Base-by-base conservation (phyloP, 2,888 invertebrate genomes). In the Cephus rjabovi region DNA sequence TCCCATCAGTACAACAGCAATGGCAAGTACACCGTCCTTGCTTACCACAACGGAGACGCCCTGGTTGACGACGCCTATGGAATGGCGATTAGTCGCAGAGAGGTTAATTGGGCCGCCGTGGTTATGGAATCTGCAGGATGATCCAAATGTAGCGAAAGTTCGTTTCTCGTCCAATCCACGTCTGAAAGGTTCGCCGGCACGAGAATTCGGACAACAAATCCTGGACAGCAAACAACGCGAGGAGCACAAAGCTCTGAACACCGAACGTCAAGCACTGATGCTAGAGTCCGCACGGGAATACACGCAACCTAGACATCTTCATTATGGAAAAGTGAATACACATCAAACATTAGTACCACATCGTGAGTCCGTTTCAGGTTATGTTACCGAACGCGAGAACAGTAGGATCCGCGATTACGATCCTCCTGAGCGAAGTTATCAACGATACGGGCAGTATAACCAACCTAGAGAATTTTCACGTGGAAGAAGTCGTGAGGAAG, bases 51-150 rank as follows among this genome's bases (percentile, higher is more conserved):
- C 86, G 0, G 82, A 81, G n/a, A 75, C 84, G 6, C 79, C 83
- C 9, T 83, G 83, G 83, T 80, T 80, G 31, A 81, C 82, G 69
- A 83, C 86, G n/a, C 82, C 84, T 1, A 82, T 84, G 6, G 86
- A 86, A 34, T 89, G 89, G 89, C 85, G 87, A 31, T 80, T 88
- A 34, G 85, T 88, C 11, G 87, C 88, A 1, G 88, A 89, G 56
- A 81, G 85, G 68, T 76, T 89, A 15, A 87, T 88, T 40, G 83
- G 81, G 0, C 82, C 84, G 1, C 81, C 83, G 1, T 87, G 87
- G 88, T 77, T 82, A 23, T 81, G 82, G 23, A 81, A 85, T 34
- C 37, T 76, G 1, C 76, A 74, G 6, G 76, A 78, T 12, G 76
- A 78, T 40, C 75, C 81, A 1, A 82, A 78, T 68, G 34, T 81